A percentile compares a stretch with the other conserved stretches of the same genome.
Conservation (phyloP, 2,888 invertebrate genomes). For the Tyria jacobaeae region DNA sequence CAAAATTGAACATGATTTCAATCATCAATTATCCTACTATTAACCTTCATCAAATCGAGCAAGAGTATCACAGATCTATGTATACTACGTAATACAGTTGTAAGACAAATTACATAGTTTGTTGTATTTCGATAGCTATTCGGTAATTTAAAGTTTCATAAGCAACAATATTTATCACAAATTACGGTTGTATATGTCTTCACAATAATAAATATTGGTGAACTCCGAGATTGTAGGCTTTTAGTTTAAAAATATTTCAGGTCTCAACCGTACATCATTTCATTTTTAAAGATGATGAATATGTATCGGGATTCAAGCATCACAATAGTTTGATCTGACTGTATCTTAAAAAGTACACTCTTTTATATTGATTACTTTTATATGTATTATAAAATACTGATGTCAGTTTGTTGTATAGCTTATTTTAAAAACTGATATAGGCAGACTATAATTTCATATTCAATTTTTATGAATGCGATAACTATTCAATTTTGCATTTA, state of each 20-base stretch:
- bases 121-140: neutral
- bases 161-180: neutral
- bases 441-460: too few species aligned
- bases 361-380: too few species aligned
- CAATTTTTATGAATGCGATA: too few species aligned
- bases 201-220: neutral
- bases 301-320: too few species aligned
- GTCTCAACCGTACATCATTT: too few species aligned
- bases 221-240: neutral
- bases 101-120: constrained; percentile 16
- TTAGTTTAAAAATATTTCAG: neutral
- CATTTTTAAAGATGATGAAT: too few species aligned
- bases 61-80: constrained; percentile 42
- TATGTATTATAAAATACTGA: too few species aligned
- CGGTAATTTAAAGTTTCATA: neutral
- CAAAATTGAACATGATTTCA: constrained; percentile 29
- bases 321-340: too few species aligned
- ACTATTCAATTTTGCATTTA: too few species aligned
- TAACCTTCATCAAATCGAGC: constrained; percentile 43
- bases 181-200: neutral
- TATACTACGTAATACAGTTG: constrained; percentile 28
- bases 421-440: too few species aligned
- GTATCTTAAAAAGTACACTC: too few species aligned
- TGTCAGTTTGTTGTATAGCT: too few species aligned
- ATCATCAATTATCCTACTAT: constrained; percentile 41